Conservation (phyloP, 2,113 vertebrate species). For the Alexandromys fortis region DNA sequence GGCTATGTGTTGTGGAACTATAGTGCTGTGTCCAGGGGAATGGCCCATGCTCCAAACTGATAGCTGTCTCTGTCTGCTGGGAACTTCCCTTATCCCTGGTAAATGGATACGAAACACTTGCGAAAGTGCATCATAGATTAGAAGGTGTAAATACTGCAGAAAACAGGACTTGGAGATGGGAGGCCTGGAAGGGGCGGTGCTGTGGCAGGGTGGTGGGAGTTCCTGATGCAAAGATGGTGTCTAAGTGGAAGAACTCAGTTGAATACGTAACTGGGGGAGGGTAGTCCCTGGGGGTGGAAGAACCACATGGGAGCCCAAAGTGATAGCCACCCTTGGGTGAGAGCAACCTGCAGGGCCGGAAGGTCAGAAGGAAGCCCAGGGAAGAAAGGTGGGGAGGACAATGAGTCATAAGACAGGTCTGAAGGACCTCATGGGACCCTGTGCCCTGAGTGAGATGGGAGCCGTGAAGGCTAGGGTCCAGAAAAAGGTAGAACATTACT, state of each 20-base stretch:
- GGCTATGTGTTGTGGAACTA: neutral
- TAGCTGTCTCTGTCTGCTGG: neutral
- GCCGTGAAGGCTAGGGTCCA: neutral
- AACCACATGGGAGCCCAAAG: neutral
- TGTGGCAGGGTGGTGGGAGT: neutral
- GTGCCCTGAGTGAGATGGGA: neutral
- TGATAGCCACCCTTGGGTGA: neutral
- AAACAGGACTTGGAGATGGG: neutral
- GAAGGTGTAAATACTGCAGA: neutral
- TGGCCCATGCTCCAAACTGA: neutral
- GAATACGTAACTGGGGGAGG: neutral
- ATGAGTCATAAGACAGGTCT: neutral
- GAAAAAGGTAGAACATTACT: neutral
- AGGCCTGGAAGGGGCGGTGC: neutral
- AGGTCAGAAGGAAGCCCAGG: neutral
- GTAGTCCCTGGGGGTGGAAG: fast-evolving
- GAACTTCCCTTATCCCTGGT: neutral
- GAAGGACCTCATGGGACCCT: neutral
- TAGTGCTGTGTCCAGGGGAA: neutral
- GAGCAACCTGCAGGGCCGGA: neutral
- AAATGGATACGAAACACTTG: neutral
- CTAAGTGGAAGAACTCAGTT: neutral
- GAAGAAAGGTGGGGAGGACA: neutral
- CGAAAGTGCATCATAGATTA: neutral
- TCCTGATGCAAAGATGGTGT: neutral